Evolutionary conservation across 2,113 vertebrate genomes (phyloP).

Genomic region (Nipponia nippon): DNA sequence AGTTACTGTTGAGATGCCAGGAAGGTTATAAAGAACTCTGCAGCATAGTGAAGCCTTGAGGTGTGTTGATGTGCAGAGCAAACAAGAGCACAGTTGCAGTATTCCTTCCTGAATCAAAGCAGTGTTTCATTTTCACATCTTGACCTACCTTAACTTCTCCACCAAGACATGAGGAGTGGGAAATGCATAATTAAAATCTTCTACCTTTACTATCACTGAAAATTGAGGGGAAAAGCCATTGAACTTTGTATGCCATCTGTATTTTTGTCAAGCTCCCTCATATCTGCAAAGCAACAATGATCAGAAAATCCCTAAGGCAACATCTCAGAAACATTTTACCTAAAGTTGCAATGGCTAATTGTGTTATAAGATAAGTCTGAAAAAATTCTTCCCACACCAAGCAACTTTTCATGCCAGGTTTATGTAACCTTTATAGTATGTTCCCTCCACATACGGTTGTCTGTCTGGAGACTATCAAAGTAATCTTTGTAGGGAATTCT

Average conservation of each 20-base stretch:
- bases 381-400: not conserved
- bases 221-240: not conserved
- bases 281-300: not conserved
- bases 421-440: not conserved
- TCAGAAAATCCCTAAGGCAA: not conserved
- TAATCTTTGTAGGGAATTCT: not conserved
- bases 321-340: not conserved
- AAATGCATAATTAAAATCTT: not conserved
- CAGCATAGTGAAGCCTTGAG: not conserved
- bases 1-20: not conserved
- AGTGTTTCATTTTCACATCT: not conserved
- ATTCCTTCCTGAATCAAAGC: not conserved
- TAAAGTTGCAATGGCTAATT: not conserved
- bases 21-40: not conserved
- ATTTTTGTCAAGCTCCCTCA: not conserved
- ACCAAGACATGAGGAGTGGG: not conserved
- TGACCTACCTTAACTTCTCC: not conserved
- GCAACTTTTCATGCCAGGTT: not conserved
- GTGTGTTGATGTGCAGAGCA: not conserved
- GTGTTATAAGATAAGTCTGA: not conserved
- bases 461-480: not conserved
- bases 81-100: not conserved
- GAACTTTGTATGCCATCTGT: not conserved
- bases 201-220: not conserved
- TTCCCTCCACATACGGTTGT: not conserved